Evolutionary conservation across 2,888 invertebrate species (phyloP).

Genomic region (Cartodere bifasciata): DNA sequence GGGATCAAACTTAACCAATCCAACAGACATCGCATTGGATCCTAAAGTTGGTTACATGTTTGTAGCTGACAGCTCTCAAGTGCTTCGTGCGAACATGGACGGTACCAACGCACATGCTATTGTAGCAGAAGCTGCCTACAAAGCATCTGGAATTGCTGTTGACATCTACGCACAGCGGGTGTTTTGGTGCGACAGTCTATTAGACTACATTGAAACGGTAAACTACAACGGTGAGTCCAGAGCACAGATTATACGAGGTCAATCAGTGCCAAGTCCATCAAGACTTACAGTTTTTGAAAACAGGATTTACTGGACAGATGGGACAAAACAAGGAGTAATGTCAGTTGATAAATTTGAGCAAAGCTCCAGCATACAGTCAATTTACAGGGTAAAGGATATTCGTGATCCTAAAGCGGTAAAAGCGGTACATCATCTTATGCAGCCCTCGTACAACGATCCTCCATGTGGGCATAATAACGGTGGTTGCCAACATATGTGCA

Average conservation of each 20-base stretch:
- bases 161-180: conserved; percentile 83
- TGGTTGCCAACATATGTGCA: conserved; percentile 88
- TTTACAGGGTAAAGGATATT: conserved; percentile 69
- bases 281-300: conserved; percentile 76
- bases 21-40: conserved; percentile 85
- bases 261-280: conserved; percentile 76
- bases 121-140: conserved; percentile 84
- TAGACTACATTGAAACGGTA: conserved; percentile 93
- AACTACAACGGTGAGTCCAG: conserved; percentile 82
- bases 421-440: conserved; percentile 66
- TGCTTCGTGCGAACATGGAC: conserved; percentile 85
- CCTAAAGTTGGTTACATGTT: conserved; percentile 83
- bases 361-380: conserved; percentile 61
- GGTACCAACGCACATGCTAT: conserved; percentile 74
- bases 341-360: conserved; percentile 79
- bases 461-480: conserved; percentile 83
- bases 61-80: conserved; percentile 73
- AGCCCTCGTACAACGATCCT: conserved; percentile 54
- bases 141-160: conserved; percentile 82
- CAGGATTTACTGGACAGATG: conserved; percentile 82
- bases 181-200: conserved; percentile 91
- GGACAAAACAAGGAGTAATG: conserved; percentile 67
- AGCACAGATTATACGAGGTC: conserved; percentile 67
- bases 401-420: conserved; percentile 75
- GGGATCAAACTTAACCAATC: conserved; percentile 81